Conservation (phyloP, 1,140 invertebrate species). For the Trichonephila clavipes region DNA sequence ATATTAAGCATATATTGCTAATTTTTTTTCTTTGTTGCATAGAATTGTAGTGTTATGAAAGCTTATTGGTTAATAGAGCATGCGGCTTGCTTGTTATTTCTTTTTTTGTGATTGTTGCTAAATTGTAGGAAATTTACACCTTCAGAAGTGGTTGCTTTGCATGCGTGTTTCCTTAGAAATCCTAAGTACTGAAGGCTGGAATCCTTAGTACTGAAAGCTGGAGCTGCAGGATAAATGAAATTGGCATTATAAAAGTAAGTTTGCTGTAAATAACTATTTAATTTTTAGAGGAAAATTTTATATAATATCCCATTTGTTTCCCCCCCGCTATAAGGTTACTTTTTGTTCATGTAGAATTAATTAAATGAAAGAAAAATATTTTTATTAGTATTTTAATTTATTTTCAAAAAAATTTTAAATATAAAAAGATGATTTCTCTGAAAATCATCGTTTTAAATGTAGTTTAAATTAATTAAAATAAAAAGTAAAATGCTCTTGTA, state of each 20-base stretch:
- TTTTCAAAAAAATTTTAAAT: too few relatives aligned
- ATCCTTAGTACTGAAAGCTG: conserved; percentile 45
- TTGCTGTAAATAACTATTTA: conserved; percentile 1
- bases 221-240: conserved; percentile 48
- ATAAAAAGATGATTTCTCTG: too few relatives aligned
- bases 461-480: too few relatives aligned
- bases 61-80: conserved; percentile 65
- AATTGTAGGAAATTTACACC: conserved; percentile 76
- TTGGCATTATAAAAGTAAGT: conserved; percentile 60
- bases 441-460: too few relatives aligned
- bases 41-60: conserved; percentile 37
- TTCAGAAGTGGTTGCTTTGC: conserved; percentile 75
- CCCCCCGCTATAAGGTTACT: neutral
- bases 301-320: neutral
- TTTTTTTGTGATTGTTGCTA: conserved; percentile 75
- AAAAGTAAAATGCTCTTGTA: too few relatives aligned
- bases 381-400: too few relatives aligned
- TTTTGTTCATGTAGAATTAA: too few relatives aligned
- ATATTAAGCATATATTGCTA: conserved; percentile 34
- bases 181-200: conserved; percentile 35
- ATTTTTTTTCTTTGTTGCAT: conserved; percentile 69
- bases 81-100: conserved; percentile 75
- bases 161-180: conserved; percentile 74
- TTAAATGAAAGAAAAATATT: too few relatives aligned
- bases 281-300: neutral